Conservation (phyloP, 1,140 invertebrate genomes). For the Sarcophaga peregrina region DNA sequence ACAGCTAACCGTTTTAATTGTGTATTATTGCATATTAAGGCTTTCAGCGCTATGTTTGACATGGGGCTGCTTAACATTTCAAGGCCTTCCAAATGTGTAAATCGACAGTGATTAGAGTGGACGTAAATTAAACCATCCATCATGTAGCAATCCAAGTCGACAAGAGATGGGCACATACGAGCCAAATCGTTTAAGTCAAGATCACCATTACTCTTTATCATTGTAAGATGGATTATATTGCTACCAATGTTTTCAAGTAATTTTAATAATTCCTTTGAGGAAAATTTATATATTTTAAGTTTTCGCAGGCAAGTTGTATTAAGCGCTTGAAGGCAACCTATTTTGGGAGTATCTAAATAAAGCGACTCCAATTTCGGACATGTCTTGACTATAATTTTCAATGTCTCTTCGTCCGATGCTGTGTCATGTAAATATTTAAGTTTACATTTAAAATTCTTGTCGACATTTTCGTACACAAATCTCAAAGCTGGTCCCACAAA, state of each 20-base stretch:
- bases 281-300: slow-evolving; percentile 73
- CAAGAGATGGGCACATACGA: slow-evolving; percentile 69
- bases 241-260: slow-evolving; percentile 70
- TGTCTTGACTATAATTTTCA: slow-evolving; percentile 70
- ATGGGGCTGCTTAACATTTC: slow-evolving; percentile 74
- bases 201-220: slow-evolving; percentile 70
- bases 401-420: slow-evolving; percentile 69
- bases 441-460: slow-evolving; percentile 70
- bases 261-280: slow-evolving; percentile 71
- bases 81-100: slow-evolving; percentile 72
- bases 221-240: slow-evolving; percentile 71
- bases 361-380: slow-evolving; percentile 73
- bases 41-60: slow-evolving; percentile 69
- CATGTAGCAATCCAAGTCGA: slow-evolving; percentile 73
- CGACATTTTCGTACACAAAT: slow-evolving; percentile 68
- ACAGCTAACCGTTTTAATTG: slow-evolving; percentile 72
- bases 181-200: slow-evolving; percentile 73
- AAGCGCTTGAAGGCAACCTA: slow-evolving; percentile 69
- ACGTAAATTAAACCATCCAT: slow-evolving; percentile 70
- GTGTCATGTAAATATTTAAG: slow-evolving; percentile 74
- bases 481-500: slow-evolving; percentile 72
- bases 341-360: slow-evolving; percentile 72
- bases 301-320: slow-evolving; percentile 67
- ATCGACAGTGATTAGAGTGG: slow-evolving; percentile 68
- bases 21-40: slow-evolving; percentile 71